Evolutionary conservation across 2,113 vertebrate species (phyloP), one percentile per base, ranked within the genome.

Genomic region (Apteryx mantelli): DNA sequence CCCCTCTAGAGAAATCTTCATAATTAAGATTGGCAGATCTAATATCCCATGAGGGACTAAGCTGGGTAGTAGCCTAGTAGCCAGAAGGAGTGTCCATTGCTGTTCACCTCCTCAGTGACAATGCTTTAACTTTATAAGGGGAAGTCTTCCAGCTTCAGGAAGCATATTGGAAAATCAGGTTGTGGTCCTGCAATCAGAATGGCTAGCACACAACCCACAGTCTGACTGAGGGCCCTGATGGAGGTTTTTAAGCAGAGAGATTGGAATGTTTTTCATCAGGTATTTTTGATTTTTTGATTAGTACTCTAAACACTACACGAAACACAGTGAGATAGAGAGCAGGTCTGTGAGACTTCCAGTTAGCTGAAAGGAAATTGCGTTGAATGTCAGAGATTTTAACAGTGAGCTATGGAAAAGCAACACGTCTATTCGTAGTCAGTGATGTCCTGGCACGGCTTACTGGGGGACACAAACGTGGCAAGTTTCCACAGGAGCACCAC

Each of bases 371-470:
- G 42, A 85, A 91, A 77, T 76, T 53, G 13, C 4, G 1, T 56
- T 89, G 55, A 77, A 85, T 80, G 87, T 73, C 93, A 94, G 53
- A 77, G 42, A 30, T 88, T 94, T 93, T 60, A 80, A 88, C 82
- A 88, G 74, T 74, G 88, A 95, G 58, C 92, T 91, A 63, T 89
- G 88, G 82, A 70, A 93, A 94, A 96, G 64, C 95, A 94, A 74
- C 84, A 94, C 76, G 80, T 44, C 64, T 82, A 42, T 44, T 81
- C 73, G 26, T 38, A 74, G 55, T 36, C 82, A 93, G 66, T 4
- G 44, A 79, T 79, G 73, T 68, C 78, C 28, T 95, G 88, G 60
- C 2, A 2, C 65, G 36, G 78, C 86, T 91, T 95, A 50, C 74
- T 82, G 81, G 48, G 56, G 65, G 86, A 82, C 77, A 66, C 22